Base-by-base conservation (phyloP, 2,888 invertebrate species). In the Dicranocentrus wangi region DNA sequence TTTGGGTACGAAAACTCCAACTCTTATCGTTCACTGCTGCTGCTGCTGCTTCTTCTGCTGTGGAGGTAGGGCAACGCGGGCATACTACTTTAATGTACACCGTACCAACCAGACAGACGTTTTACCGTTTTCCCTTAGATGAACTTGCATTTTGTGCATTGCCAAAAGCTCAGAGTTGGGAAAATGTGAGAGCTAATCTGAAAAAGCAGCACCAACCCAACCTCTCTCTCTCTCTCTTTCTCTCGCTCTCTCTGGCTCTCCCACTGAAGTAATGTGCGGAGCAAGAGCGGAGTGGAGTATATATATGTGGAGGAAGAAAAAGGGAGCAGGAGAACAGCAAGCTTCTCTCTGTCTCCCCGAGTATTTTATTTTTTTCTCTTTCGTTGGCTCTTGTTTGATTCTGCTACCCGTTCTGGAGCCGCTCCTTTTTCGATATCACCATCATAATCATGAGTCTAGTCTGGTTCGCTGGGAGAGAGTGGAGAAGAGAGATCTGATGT, bases 401-500 rank as follows among this genome's bases (percentile, higher is more conserved):
- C 81, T 65, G 32, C 70, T 61, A 72, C 60, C 71, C 55, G 51
- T n/a, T n/a, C 63, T 68, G 39, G 60, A 69, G 77, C 69, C 77
- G 68, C 69, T 77, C 77, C 69, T 69, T 69, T 69, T 51, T 61
- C 63, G 51, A 58, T 27, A 28, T 43, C 55, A 21, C 17, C 51
- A 51, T 43, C 66, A 47, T 66, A 66, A 66, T 68, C 77, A 69
- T 60, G 69, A 77, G 77, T 77, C 63, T 77, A 47, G 69, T 77
- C 53, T 77, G 58, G 66, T 47, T 61, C 60, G 58, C 58, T 76
- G 21, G 32, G 53, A 53, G 72, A 32, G 68, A 60, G 68, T 51
- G 60, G 69, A 69, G 69, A 77, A 53, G 72, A 32, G 68, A 60
- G 68, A 61, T 69, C 77, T 77, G 69, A 77, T 77, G 77, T 77